A percentile compares a stretch with the other conserved stretches of the same genome.
Evolutionary conservation across 2,113 vertebrate genomes (phyloP).

Genomic region (Taxidea taxus): DNA sequence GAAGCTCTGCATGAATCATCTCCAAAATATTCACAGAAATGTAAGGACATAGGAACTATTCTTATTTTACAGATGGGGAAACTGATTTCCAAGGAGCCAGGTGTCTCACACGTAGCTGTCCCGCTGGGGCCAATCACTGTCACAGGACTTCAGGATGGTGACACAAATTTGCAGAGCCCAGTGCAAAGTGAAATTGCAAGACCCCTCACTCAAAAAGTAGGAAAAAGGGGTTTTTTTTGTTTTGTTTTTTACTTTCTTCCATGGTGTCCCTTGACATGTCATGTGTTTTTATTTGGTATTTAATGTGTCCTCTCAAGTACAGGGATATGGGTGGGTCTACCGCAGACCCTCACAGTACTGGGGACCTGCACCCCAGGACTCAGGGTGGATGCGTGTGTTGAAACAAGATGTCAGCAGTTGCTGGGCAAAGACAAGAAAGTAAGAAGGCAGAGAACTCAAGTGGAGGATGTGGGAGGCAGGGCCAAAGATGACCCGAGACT

Average conservation of each 20-base stretch:
- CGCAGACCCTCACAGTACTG: neutral
- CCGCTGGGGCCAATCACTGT: neutral
- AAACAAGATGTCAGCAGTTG: too few relatives aligned
- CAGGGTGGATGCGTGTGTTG: neutral
- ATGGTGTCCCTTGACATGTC: neutral
- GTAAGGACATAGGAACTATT: neutral
- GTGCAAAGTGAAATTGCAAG: neutral
- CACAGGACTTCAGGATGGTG: neutral
- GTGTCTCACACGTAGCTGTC: neutral
- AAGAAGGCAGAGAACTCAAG: neutral
- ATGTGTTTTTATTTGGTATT: neutral
- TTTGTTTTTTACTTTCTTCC: neutral
- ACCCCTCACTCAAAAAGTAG: neutral
- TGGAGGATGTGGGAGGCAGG: neutral
- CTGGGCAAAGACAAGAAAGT: neutral
- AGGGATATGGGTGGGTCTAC: neutral
- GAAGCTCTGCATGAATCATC: neutral
- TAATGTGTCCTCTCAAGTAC: neutral
- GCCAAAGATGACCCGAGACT: neutral
- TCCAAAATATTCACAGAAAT: neutral
- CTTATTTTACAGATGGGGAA: neutral
- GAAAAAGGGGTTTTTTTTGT: neutral
- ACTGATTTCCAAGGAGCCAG: neutral
- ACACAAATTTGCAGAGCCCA: neutral
- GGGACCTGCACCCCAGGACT: neutral